These are phyloP conservation scores for Puntigrus tetrazona DNA, from an alignment of 2,113 vertebrate genomes.

Conservation along the genomic window DNA sequence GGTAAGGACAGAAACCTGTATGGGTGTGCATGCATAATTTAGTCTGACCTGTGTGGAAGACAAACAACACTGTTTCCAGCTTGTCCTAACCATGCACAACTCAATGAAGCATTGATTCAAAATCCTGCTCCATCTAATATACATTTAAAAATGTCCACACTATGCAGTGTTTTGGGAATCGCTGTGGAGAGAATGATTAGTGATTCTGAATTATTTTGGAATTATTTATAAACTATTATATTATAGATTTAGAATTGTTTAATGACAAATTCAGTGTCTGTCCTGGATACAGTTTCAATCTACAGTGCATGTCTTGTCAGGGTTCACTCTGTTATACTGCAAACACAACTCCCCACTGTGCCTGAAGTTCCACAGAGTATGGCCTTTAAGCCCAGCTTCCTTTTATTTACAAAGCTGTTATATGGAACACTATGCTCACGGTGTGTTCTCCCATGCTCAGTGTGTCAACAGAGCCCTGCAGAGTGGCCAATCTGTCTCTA, in stretches of 20 bases:
- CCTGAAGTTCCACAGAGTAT: not conserved
- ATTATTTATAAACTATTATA: not conserved
- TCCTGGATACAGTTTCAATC: not conserved
- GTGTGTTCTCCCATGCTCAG: not conserved
- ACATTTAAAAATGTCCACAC: not conserved
- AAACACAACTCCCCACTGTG: not conserved
- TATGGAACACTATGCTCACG: not conserved
- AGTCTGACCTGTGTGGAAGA: not conserved
- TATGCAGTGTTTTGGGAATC: not conserved
- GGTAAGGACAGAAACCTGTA: conserved; percentile 72
- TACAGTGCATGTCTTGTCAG: not conserved
- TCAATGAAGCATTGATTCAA: not conserved
- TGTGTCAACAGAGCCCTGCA: conserved; percentile 33
- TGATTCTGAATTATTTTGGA: not conserved
- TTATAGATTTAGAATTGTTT: not conserved
- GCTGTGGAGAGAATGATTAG: not conserved
- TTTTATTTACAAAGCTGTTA: not conserved
- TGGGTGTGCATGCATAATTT: conserved; percentile 4
- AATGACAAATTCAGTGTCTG: not conserved
- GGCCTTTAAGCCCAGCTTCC: not conserved
- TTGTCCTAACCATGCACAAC: not conserved
- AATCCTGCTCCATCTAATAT: not conserved
- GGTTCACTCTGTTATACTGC: not conserved
- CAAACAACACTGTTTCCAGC: not conserved
- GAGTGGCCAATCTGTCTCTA: conserved; percentile 27